phyloP scores from a whole-genome alignment of 1,140 invertebrate species.

The Oncopeltus fasciatus region DNA sequence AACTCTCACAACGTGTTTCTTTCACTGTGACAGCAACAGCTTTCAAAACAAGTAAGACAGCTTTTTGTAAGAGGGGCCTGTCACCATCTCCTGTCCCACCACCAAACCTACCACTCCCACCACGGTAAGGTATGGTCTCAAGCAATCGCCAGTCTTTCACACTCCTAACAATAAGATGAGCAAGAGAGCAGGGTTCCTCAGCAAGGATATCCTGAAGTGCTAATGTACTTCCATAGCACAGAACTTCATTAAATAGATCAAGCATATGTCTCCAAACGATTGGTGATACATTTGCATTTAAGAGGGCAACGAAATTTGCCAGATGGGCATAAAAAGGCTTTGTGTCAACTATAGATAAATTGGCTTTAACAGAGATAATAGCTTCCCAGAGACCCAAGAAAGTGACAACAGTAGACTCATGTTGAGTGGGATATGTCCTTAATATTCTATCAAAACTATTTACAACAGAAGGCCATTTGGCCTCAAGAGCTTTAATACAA shows the following conservation, averaged over 20 bases:
- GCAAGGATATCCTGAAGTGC: constrained; percentile 71
- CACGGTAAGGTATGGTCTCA: constrained; percentile 45
- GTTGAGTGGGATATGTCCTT: constrained; percentile 31
- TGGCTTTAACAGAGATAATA: constrained; percentile 80
- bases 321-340: constrained; percentile 75
- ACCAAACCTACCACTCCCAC: constrained; percentile 37
- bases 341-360: constrained; percentile 73
- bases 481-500: constrained; percentile 67
- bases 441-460: constrained; percentile 38
- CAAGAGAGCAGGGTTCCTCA: constrained; percentile 71
- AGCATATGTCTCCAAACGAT: constrained; percentile 71
- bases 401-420: constrained; percentile 46
- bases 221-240: constrained; percentile 78
- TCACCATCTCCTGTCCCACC: constrained; percentile 38
- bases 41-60: constrained; percentile 70
- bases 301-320: constrained; percentile 58
- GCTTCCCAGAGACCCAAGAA: constrained; percentile 76
- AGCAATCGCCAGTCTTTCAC: constrained; percentile 70
- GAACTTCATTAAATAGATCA: constrained; percentile 70
- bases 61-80: constrained; percentile 59
- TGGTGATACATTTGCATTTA: constrained; percentile 55
- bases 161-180: constrained; percentile 66
- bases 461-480: constrained; percentile 64
- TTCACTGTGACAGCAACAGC: constrained; percentile 79
- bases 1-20: constrained; percentile 71